Conservation (phyloP, 2,113 vertebrate species). For the Leuciscus idus region DNA sequence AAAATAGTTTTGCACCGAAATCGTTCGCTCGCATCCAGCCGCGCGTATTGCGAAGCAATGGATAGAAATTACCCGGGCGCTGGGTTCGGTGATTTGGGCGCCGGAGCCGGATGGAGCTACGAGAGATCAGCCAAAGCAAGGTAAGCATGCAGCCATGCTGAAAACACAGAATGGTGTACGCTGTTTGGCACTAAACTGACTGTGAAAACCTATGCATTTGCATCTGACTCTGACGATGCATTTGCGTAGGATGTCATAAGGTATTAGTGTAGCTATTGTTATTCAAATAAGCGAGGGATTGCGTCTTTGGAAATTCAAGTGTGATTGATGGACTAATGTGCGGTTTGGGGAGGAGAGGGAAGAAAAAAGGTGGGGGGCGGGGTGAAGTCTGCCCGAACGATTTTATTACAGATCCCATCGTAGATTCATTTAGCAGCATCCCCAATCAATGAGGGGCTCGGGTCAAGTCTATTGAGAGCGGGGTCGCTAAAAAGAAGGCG, state of each 20-base stretch:
- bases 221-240: constrained; percentile 44
- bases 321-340: constrained; percentile 78
- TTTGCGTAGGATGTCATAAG: constrained; percentile 56
- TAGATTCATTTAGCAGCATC: constrained; percentile 27
- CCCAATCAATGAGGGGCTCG: background rate
- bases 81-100: constrained; percentile 92
- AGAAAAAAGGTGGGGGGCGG: constrained; percentile 56
- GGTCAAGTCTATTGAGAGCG: background rate
- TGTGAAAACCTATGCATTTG: background rate
- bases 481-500: background rate
- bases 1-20: constrained; percentile 38
- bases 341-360: constrained; percentile 62
- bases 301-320: constrained; percentile 67
- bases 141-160: constrained; percentile 75
- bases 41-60: constrained; percentile 74
- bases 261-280: constrained; percentile 57
- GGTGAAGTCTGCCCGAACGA: constrained; percentile 36
- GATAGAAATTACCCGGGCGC: constrained; percentile 96
- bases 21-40: constrained; percentile 70
- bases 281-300: constrained; percentile 73
- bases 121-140: constrained; percentile 94
- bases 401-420: constrained; percentile 34
- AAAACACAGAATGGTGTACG: constrained; percentile 50
- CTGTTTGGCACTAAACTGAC: constrained; percentile 1
- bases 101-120: constrained; percentile 96